phyloP scores from a whole-genome alignment of 64 coral and sea anemone species.

The Montipora sp. region DNA sequence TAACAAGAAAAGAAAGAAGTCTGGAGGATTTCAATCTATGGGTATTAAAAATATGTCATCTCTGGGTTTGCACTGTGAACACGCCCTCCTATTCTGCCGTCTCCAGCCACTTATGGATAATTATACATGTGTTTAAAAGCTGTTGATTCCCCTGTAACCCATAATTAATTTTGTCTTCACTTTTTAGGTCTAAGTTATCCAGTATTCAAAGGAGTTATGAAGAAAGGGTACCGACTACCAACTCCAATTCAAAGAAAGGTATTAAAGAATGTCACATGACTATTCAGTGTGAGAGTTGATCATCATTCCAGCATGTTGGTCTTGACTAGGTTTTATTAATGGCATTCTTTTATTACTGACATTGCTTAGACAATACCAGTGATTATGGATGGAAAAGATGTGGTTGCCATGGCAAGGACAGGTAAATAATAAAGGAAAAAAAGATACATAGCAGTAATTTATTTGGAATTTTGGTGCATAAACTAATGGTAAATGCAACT shows the following conservation, averaged over 20 bases:
- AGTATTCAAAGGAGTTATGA: constrained; percentile 96
- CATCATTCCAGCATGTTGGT: too few species aligned
- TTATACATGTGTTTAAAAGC: too few species aligned
- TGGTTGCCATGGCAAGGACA: constrained; percentile 97
- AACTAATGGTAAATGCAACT: too few species aligned
- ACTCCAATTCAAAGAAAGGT: constrained; percentile 99
- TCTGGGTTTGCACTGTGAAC: too few species aligned
- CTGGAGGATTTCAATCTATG: constrained; percentile 85
- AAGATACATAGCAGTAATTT: neutral
- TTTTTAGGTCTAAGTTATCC: constrained; percentile 75
- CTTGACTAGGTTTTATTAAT: neutral
- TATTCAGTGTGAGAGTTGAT: too few species aligned
- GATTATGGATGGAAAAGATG: constrained; percentile 98
- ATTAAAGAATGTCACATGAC: neutral
- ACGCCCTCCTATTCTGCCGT: too few species aligned
- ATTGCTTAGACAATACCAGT: constrained; percentile 80
- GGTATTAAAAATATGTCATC: constrained; percentile 7
- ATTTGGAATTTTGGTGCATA: neutral
- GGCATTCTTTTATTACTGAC: neutral
- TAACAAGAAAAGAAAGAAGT: constrained; percentile 83
- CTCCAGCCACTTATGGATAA: too few species aligned
- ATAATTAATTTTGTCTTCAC: neutral
- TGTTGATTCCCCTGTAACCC: too few species aligned
- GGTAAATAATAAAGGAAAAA: constrained; percentile 19
- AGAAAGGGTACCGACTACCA: constrained; percentile 93